A percentile compares a stretch with the other conserved stretches of the same genome.
These are phyloP conservation scores for Syrrhaptes paradoxus DNA, from an alignment of 2,113 vertebrate genomes.

Conservation along the genomic window DNA sequence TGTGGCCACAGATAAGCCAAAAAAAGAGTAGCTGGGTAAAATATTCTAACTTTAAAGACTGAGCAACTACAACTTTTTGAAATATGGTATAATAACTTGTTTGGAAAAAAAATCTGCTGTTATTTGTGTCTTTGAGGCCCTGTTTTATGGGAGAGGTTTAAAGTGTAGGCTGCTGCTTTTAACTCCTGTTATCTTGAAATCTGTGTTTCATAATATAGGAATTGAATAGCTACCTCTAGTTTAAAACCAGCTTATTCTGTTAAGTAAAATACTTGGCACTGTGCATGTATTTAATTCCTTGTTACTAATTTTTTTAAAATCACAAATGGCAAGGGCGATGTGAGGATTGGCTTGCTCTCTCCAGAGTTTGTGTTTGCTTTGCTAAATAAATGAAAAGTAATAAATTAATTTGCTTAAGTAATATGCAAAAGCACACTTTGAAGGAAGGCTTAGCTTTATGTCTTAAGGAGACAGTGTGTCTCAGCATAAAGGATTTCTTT, in stretches of 20 bases:
- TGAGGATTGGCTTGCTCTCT: background rate
- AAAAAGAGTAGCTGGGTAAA: background rate
- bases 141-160: background rate
- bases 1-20: background rate
- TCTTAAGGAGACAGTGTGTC: background rate
- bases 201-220: background rate
- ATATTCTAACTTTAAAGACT: background rate
- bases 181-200: background rate
- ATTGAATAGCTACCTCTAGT: background rate
- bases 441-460: background rate
- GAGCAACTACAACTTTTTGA: background rate
- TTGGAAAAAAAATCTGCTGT: background rate
- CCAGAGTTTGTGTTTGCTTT: background rate
- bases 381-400: background rate
- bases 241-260: background rate
- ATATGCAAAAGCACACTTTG: background rate
- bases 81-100: background rate
- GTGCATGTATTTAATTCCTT: background rate
- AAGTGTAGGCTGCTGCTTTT: background rate
- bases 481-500: background rate
- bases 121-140: background rate
- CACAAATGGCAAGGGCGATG: background rate
- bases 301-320: background rate
- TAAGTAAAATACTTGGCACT: background rate
- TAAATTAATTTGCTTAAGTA: background rate